A percentile compares a stretch with the other conserved stretches of the same genome.
Evolutionary conservation across 2,888 invertebrate genomes (phyloP).

Genomic region (Ferdinandea cuprea): DNA sequence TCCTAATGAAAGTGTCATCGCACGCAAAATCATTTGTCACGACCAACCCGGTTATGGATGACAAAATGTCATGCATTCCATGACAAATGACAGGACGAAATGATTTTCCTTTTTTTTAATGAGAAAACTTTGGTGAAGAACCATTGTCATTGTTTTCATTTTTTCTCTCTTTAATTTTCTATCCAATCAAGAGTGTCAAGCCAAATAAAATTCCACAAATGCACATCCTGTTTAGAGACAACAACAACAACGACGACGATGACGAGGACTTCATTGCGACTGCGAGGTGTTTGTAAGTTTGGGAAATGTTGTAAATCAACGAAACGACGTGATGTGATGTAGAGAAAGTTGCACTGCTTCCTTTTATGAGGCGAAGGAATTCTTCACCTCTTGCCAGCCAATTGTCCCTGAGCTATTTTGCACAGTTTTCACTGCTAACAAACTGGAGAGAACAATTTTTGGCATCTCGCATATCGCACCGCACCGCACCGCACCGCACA

Average conservation of each 20-base stretch:
- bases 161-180: constrained; percentile 55
- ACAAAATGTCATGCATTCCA: constrained; percentile 47
- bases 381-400: constrained; percentile 36
- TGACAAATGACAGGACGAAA: constrained; percentile 58
- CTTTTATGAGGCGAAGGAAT: background rate
- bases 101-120: constrained; percentile 44
- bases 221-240: constrained; percentile 26
- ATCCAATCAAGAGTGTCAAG: constrained; percentile 56
- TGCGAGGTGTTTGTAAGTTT: background rate
- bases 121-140: constrained; percentile 69
- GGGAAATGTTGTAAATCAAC: constrained; percentile 45
- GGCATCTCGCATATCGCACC: constrained; percentile 35
- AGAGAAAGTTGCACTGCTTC: constrained; percentile 42
- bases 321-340: constrained; percentile 41
- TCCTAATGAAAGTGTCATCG: constrained; percentile 67
- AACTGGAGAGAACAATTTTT: constrained; percentile 31
- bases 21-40: constrained; percentile 61
- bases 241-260: no score
- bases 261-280: constrained; percentile 26
- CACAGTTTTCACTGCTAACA: constrained; percentile 42
- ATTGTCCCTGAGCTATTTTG: constrained; percentile 65
- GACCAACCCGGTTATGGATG: constrained; percentile 30
- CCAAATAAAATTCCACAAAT: constrained; percentile 29
- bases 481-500: background rate
- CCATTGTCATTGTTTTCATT: no score